Conservation (phyloP, 2,797 vertebrate genomes). For the Kryptolebias ocellatus region DNA sequence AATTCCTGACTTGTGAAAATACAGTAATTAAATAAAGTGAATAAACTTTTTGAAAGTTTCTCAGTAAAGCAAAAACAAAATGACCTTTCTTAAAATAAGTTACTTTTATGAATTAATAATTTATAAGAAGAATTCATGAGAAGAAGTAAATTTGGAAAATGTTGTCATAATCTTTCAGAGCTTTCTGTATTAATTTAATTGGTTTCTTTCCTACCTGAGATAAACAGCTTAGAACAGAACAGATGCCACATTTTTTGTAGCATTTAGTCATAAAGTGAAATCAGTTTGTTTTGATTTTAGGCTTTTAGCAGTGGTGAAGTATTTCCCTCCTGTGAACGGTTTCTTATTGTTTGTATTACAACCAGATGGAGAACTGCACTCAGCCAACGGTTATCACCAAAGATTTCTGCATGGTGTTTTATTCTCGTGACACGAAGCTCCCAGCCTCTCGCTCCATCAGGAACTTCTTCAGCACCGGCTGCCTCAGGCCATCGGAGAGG, state of each 20-base stretch:
- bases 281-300: neutral
- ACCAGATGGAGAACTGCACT: constrained; percentile 96
- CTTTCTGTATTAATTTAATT: no score
- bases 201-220: no score
- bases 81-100: no score
- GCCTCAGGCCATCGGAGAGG: constrained; percentile 92
- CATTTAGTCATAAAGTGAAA: neutral
- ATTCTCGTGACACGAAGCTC: constrained; percentile 94
- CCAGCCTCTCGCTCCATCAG: constrained; percentile 95
- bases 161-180: no score
- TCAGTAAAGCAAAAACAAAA: no score
- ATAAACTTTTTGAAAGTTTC: no score
- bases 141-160: no score
- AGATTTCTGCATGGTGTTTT: constrained; percentile 99
- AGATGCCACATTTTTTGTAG: neutral
- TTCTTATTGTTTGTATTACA: neutral
- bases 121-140: no score
- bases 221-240: neutral
- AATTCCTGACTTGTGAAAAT: no score
- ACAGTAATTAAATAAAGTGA: no score
- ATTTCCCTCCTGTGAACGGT: neutral
- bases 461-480: constrained; percentile 95
- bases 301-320: neutral
- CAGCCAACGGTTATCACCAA: constrained; percentile 97
- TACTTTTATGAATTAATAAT: no score